Conservation (phyloP, 2,888 invertebrate species). For the Oscheius sp. region DNA sequence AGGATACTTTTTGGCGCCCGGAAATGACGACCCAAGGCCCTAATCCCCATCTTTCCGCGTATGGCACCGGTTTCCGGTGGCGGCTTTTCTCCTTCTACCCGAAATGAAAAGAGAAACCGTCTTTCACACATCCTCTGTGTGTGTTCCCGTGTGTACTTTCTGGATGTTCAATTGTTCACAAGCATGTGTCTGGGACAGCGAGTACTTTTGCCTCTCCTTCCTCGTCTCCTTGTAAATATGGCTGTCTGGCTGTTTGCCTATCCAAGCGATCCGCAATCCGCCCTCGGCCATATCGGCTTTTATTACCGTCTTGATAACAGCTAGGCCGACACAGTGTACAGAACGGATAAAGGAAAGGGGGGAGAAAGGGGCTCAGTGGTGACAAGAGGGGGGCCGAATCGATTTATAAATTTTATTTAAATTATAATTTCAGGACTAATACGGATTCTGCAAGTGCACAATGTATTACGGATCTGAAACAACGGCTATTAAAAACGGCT, state of each 20-base stretch:
- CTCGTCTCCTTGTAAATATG: constrained; percentile 13
- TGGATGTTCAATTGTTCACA: no score
- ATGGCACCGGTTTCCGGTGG: no score
- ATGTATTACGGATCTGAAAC: constrained; percentile 69
- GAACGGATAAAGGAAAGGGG: constrained; percentile 38
- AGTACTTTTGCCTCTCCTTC: not conserved
- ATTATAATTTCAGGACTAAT: constrained; percentile 60
- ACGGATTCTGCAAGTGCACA: constrained; percentile 60
- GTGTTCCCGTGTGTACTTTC: no score
- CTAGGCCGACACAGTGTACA: constrained; percentile 32
- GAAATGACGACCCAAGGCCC: no score
- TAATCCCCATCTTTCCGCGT: no score
- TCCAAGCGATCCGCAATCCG: constrained; percentile 34
- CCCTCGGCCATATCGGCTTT: constrained; percentile 34
- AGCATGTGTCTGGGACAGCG: not conserved
- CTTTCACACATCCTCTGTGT: no score
- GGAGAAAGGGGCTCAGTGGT: no score
- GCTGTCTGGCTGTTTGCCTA: constrained; percentile 36
- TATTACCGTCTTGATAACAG: constrained; percentile 38
- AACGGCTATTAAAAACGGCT: constrained; percentile 67
- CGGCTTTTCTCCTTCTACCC: no score
- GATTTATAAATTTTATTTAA: constrained; percentile 16
- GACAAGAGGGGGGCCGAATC: not conserved
- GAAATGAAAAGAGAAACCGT: no score
- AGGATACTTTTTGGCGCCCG: no score